Percentiles rank a stretch among this genome's conserved stretches.
Evolutionary conservation across 30 jellyfish, hydroid and myxozoan genomes (phyloP).

Genomic region (Pelagia noctiluca): DNA sequence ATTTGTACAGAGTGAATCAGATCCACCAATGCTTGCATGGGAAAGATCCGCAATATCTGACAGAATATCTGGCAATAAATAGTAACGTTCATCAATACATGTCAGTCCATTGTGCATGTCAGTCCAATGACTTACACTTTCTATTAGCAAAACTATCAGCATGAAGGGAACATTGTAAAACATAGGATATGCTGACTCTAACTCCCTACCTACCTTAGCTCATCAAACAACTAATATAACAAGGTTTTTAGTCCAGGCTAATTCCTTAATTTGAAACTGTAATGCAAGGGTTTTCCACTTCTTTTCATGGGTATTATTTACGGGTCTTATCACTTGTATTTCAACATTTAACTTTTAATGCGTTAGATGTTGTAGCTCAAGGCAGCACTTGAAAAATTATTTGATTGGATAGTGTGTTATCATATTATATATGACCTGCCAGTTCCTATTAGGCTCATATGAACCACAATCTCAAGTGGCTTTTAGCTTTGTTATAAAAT

Average conservation of each 20-base stretch:
- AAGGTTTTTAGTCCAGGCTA: conserved; percentile 32
- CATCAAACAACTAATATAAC: conserved; percentile 54
- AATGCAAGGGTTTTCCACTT: conserved; percentile 7
- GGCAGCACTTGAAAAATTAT: conserved; percentile 17
- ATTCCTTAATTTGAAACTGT: conserved; percentile 24
- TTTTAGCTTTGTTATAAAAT: too few relatives aligned
- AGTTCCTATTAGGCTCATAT: too few relatives aligned
- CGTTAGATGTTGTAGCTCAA: conserved; percentile 3
- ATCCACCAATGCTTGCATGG: too few relatives aligned
- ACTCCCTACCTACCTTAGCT: conserved; percentile 63
- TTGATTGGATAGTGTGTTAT: conserved; percentile 28
- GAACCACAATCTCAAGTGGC: too few relatives aligned
- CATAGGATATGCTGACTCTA: conserved; percentile 66
- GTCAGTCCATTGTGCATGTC: conserved; percentile 62
- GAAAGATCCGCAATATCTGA: too few relatives aligned
- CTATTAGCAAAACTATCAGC: conserved; percentile 62
- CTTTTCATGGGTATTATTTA: conserved; percentile 25
- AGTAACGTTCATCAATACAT: conserved; percentile 37
- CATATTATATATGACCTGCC: too few relatives aligned
- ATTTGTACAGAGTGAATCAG: too few relatives aligned
- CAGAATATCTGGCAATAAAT: conserved; percentile 31
- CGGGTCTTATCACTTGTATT: conserved; percentile 2
- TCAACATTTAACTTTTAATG: conserved; percentile 6
- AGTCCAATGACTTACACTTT: conserved; percentile 49
- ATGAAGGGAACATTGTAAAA: conserved; percentile 53